These are phyloP conservation scores for Oncorhynchus kisutch DNA, from an alignment of 2,113 vertebrate genomes.

Conservation along the genomic window DNA sequence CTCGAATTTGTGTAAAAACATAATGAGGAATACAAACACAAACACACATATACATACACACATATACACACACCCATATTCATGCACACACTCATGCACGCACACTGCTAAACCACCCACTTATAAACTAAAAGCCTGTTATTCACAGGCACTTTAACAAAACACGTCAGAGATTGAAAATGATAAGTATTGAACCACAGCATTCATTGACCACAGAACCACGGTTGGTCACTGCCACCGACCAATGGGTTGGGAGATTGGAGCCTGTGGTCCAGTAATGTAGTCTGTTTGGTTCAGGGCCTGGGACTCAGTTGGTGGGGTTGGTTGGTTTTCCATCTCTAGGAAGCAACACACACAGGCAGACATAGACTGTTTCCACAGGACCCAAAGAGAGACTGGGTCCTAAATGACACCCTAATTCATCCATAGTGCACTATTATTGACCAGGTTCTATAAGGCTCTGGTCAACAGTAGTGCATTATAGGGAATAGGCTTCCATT, in stretches of 20 bases:
- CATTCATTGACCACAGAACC: background rate
- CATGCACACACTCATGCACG: background rate
- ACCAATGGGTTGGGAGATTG: background rate
- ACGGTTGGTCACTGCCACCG: background rate
- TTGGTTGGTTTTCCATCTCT: conserved; percentile 1
- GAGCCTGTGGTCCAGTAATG: background rate
- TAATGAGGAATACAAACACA: background rate
- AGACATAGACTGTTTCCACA: conserved; percentile 2
- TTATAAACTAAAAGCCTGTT: background rate
- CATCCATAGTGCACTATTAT: too few species aligned
- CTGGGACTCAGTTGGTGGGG: too few species aligned
- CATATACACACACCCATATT: conserved; percentile 2
- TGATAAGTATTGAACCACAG: background rate
- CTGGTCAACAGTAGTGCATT: too few species aligned
- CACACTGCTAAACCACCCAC: background rate
- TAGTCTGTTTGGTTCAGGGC: background rate
- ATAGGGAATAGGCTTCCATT: too few species aligned
- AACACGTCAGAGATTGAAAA: background rate
- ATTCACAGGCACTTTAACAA: background rate
- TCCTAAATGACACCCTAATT: too few species aligned
- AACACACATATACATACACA: background rate
- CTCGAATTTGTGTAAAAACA: background rate
- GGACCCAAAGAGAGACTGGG: background rate
- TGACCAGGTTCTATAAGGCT: too few species aligned
- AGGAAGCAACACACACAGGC: background rate